phyloP scores from a whole-genome alignment of 2,888 invertebrate species.

The Drosophila incognita region DNA sequence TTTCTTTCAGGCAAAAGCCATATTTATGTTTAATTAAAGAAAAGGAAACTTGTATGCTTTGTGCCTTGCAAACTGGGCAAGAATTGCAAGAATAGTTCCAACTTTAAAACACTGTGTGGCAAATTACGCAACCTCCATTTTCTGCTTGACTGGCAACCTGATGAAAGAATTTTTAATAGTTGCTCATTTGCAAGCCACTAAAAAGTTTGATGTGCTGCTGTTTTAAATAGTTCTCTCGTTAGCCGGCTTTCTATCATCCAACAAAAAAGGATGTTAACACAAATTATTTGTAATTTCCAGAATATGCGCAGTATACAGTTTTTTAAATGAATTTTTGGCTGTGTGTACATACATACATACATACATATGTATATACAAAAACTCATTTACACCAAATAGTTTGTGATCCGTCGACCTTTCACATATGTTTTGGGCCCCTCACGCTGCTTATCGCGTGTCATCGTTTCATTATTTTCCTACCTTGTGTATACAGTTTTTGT shows the following conservation, averaged over 20 bases:
- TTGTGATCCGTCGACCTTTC: constrained; percentile 4
- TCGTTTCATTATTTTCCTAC: constrained; percentile 41
- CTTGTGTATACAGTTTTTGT: constrained; percentile 46
- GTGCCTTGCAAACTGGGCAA: constrained; percentile 20
- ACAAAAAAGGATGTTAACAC: constrained; percentile 13
- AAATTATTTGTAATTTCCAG: constrained; percentile 30
- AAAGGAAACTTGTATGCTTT: constrained; percentile 22
- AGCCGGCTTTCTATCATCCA: constrained; percentile 9
- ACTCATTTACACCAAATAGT: constrained; percentile 14
- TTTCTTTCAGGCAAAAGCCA: constrained; percentile 23
- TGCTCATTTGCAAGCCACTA: constrained; percentile 68
- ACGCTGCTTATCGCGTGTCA: constrained; percentile 39
- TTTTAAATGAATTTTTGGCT: constrained; percentile 11
- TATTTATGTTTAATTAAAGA: constrained; percentile 48
- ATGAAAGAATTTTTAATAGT: constrained; percentile 66
- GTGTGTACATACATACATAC: not conserved
- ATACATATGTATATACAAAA: not conserved
- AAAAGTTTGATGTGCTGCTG: constrained; percentile 55
- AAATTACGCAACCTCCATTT: constrained; percentile 9
- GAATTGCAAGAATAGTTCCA: constrained; percentile 31
- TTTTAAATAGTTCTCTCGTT: constrained; percentile 64
- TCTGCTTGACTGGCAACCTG: constrained; percentile 19
- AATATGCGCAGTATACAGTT: constrained; percentile 22
- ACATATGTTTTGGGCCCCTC: constrained; percentile 8
- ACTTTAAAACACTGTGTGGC: constrained; percentile 30